Percentiles rank a stretch among this genome's conserved stretches.
These are phyloP conservation scores for Stichopus horrens DNA, from an alignment of 53 echinoderm and acorn worm species.

Conservation along the genomic window DNA sequence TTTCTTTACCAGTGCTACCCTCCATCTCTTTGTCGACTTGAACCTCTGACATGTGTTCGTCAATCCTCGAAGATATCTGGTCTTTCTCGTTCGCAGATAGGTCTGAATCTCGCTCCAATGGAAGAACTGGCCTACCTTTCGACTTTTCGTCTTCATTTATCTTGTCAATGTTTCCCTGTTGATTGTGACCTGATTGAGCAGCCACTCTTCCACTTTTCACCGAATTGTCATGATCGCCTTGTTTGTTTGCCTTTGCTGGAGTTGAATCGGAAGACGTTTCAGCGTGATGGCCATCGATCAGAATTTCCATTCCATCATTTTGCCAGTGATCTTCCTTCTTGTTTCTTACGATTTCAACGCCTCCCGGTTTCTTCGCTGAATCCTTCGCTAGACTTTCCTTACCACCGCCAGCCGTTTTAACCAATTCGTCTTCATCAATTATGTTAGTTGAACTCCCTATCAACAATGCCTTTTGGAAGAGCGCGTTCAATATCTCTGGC, in stretches of 20 bases:
- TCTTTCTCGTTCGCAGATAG: neutral
- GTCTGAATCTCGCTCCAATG: neutral
- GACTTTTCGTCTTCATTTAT: neutral
- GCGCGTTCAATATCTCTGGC: constrained; percentile 36
- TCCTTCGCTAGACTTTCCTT: neutral
- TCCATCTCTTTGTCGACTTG: too few relatives aligned
- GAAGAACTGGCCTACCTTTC: too few relatives aligned
- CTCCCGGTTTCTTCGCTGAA: neutral
- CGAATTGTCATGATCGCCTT: neutral
- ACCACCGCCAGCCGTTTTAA: neutral
- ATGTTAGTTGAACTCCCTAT: neutral
- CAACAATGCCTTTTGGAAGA: constrained; percentile 37
- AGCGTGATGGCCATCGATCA: neutral
- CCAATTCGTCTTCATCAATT: neutral
- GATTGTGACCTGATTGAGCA: neutral
- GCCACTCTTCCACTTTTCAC: neutral
- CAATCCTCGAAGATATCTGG: too few relatives aligned
- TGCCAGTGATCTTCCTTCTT: neutral
- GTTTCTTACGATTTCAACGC: neutral
- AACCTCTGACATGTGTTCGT: too few relatives aligned
- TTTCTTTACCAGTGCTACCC: too few relatives aligned
- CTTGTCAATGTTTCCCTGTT: neutral
- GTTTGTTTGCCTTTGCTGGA: neutral
- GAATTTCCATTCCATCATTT: neutral
- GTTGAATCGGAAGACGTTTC: neutral